phyloP scores from a whole-genome alignment of 2,797 vertebrate genomes.

The Perodicticus potto region DNA sequence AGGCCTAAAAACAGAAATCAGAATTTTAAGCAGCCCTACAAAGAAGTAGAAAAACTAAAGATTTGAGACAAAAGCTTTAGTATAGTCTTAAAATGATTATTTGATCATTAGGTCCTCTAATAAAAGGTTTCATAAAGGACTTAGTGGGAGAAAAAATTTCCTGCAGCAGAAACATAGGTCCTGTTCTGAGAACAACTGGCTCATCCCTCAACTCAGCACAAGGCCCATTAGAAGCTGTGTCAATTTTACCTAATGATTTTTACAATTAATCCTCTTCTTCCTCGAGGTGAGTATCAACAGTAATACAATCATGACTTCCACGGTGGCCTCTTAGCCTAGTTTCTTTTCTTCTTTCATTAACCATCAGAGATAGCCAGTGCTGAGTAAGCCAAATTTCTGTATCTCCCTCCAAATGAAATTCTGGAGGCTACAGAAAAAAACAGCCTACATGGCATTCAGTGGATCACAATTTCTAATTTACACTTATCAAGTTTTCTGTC shows the following conservation, averaged over 20 bases:
- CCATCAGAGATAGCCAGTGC: background rate
- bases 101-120: background rate
- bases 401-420: background rate
- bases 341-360: background rate
- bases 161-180: background rate
- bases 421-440: slow-evolving; percentile 38
- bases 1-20: background rate
- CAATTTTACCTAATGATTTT: background rate
- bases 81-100: background rate
- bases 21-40: background rate
- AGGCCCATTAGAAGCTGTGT: background rate
- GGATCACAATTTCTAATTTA: background rate
- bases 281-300: background rate
- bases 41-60: slow-evolving; percentile 29
- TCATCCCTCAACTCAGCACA: background rate
- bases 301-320: background rate
- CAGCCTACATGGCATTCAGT: background rate
- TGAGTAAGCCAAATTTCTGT: slow-evolving; percentile 1
- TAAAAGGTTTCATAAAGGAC: background rate
- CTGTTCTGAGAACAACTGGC: background rate
- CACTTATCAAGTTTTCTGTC: background rate
- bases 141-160: background rate
- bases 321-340: background rate
- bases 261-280: background rate
- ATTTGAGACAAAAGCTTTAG: background rate